Percentiles rank a stretch among this genome's conserved stretches.
Evolutionary conservation across 30 jellyfish, hydroid and myxozoan species (phyloP).

Genomic region (Aurelia coerulea): DNA sequence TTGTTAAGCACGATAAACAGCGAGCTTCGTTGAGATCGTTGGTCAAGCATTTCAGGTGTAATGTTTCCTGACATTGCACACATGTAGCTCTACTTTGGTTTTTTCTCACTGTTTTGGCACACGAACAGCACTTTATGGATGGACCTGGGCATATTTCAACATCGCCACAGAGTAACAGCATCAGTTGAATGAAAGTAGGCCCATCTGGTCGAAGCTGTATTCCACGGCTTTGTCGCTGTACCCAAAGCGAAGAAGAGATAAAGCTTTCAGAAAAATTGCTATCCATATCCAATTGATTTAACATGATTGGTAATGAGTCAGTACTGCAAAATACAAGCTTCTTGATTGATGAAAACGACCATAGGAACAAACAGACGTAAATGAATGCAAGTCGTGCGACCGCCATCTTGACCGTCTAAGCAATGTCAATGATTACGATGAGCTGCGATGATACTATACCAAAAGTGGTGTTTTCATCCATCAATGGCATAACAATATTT

Average conservation of each 20-base stretch:
- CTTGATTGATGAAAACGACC: slow-evolving; percentile 44
- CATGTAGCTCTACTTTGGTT: slow-evolving; percentile 44
- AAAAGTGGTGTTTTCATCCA: no score
- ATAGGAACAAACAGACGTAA: slow-evolving; percentile 41
- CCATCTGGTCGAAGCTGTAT: slow-evolving; percentile 49
- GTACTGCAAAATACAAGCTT: slow-evolving; percentile 40
- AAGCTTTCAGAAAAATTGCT: slow-evolving; percentile 36
- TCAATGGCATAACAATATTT: no score
- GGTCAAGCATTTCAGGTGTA: slow-evolving; percentile 23
- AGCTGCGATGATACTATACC: no score
- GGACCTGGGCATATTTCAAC: slow-evolving; percentile 47
- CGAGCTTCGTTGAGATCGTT: no score
- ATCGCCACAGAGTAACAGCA: slow-evolving; percentile 41
- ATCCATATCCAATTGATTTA: slow-evolving; percentile 15
- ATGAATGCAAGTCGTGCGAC: not conserved
- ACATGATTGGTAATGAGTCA: slow-evolving; percentile 39
- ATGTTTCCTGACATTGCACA: not conserved
- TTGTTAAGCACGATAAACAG: no score
- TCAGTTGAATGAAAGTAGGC: slow-evolving; percentile 47
- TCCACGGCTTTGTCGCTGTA: slow-evolving; percentile 33
- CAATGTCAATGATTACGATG: no score
- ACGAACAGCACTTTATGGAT: not conserved
- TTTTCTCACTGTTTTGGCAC: slow-evolving; percentile 25
- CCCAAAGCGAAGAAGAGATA: slow-evolving; percentile 41
- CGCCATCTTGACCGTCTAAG: slow-evolving; percentile 34